phyloP scores from a whole-genome alignment of 2,888 invertebrate species.

The Marronus borbonicus region DNA sequence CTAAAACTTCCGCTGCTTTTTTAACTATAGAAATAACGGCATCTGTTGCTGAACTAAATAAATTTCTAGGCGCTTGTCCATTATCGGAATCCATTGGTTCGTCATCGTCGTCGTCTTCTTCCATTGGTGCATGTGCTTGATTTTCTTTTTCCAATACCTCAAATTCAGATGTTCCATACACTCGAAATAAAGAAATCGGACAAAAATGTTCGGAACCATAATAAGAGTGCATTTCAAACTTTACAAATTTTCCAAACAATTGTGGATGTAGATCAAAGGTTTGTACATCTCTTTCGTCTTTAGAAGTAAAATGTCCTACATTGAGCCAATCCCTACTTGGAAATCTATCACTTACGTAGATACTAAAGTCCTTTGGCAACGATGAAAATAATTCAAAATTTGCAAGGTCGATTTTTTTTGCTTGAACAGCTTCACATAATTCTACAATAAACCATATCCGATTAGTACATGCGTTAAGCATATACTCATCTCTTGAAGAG shows the following conservation, averaged over 20 bases:
- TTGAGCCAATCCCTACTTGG: slow-evolving; percentile 90
- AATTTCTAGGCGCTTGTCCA: slow-evolving; percentile 77
- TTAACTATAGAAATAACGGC: slow-evolving; percentile 94
- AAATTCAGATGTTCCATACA: slow-evolving; percentile 94
- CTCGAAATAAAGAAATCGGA: slow-evolving; percentile 94
- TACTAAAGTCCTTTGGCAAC: slow-evolving; percentile 92
- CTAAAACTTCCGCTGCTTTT: slow-evolving; percentile 90
- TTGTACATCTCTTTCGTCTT: slow-evolving; percentile 90
- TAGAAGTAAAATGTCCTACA: slow-evolving; percentile 90
- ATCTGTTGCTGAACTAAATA: slow-evolving; percentile 90
- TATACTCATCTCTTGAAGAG: slow-evolving; percentile 95
- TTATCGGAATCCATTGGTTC: slow-evolving; percentile 71
- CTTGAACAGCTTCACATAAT: slow-evolving; percentile 97
- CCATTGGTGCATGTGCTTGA: slow-evolving; percentile 76
- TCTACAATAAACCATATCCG: slow-evolving; percentile 97
- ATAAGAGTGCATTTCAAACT: slow-evolving; percentile 93
- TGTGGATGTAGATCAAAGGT: slow-evolving; percentile 87
- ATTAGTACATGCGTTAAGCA: slow-evolving; percentile 95
- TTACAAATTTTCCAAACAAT: slow-evolving; percentile 90
- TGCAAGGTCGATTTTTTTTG: slow-evolving; percentile 94
- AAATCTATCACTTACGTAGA: slow-evolving; percentile 90
- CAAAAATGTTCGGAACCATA: slow-evolving; percentile 98
- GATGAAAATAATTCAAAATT: slow-evolving; percentile 99
- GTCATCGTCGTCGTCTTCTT: slow-evolving; percentile 80
- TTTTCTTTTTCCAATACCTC: slow-evolving; percentile 90